Conservation (phyloP, 2,888 invertebrate genomes). For the Andrena dorsata region DNA sequence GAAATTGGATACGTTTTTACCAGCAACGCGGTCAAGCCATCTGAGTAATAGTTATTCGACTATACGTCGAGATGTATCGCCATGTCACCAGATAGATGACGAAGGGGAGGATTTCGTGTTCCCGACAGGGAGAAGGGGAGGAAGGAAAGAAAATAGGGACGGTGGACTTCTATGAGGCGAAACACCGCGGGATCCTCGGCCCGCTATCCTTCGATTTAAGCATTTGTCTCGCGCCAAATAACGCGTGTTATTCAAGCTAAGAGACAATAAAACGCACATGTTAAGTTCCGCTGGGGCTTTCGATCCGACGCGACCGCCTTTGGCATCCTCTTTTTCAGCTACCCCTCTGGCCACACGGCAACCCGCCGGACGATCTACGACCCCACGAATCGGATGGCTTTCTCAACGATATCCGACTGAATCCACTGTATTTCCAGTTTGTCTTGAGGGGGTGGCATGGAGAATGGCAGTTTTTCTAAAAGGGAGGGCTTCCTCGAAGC, state of each 20-base stretch:
- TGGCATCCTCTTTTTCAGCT: constrained; percentile 20
- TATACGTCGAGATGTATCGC: constrained; percentile 27
- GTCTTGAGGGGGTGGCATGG: constrained; percentile 67
- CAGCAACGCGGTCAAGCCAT: constrained; percentile 36
- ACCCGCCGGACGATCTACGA: constrained; percentile 34
- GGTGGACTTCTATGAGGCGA: constrained; percentile 60
- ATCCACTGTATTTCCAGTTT: constrained; percentile 69
- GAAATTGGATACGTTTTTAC: constrained; percentile 55
- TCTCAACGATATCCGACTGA: constrained; percentile 60
- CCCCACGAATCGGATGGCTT: constrained; percentile 64
- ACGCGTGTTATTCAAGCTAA: constrained; percentile 79
- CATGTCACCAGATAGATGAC: constrained; percentile 31
- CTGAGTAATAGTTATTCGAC: constrained; percentile 36
- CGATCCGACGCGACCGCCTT: constrained; percentile 18
- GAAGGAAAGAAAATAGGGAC: constrained; percentile 24
- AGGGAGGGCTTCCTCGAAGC: constrained; percentile 10
- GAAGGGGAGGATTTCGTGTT: constrained; percentile 41
- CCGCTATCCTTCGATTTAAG: constrained; percentile 67
- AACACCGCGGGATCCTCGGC: constrained; percentile 52
- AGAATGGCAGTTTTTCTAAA: constrained; percentile 28
- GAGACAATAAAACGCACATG: constrained; percentile 80
- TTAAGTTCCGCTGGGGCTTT: constrained; percentile 70
- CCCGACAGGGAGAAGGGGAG: constrained; percentile 13
- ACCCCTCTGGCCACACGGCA: background rate
- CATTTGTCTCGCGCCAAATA: constrained; percentile 80